Conservation (phyloP, 2,888 invertebrate species). For the Melanostoma scalare region DNA sequence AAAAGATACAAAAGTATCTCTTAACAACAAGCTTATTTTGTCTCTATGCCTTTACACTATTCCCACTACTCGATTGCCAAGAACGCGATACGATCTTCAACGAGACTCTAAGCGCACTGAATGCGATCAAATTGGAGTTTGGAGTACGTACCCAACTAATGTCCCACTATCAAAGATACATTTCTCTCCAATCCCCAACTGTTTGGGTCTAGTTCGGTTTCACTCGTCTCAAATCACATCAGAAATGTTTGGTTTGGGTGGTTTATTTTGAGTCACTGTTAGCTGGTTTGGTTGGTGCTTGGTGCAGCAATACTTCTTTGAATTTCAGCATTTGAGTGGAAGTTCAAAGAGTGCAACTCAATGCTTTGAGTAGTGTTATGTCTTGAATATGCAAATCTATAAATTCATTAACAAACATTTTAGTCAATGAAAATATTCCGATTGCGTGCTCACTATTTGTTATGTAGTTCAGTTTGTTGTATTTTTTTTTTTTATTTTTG, state of each 20-base stretch:
- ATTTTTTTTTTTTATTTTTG: constrained; percentile 6
- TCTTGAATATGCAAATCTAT: constrained; percentile 29
- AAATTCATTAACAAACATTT: constrained; percentile 59
- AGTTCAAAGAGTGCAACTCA: constrained; percentile 14
- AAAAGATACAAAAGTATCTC: constrained; percentile 34
- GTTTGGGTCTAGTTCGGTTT: constrained; percentile 46
- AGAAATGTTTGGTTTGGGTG: constrained; percentile 10
- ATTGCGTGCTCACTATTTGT: constrained; percentile 45
- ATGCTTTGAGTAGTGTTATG: constrained; percentile 35
- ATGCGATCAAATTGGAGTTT: constrained; percentile 66
- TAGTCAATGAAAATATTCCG: constrained; percentile 69
- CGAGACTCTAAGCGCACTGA: constrained; percentile 71
- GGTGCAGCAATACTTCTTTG: constrained; percentile 14
- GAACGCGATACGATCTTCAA: constrained; percentile 65
- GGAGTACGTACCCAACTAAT: constrained; percentile 63
- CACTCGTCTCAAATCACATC: neutral
- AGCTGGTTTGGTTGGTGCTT: neutral
- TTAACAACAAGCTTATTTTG: constrained; percentile 11
- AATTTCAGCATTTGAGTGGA: constrained; percentile 39
- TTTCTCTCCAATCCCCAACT: constrained; percentile 13
- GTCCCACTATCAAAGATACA: constrained; percentile 35
- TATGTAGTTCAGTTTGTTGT: constrained; percentile 51
- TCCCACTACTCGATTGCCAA: constrained; percentile 35
- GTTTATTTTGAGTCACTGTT: constrained; percentile 33
- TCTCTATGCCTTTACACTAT: constrained; percentile 5